Evolutionary conservation across 2,888 invertebrate species (phyloP).

Genomic region (Lagria hirta): DNA sequence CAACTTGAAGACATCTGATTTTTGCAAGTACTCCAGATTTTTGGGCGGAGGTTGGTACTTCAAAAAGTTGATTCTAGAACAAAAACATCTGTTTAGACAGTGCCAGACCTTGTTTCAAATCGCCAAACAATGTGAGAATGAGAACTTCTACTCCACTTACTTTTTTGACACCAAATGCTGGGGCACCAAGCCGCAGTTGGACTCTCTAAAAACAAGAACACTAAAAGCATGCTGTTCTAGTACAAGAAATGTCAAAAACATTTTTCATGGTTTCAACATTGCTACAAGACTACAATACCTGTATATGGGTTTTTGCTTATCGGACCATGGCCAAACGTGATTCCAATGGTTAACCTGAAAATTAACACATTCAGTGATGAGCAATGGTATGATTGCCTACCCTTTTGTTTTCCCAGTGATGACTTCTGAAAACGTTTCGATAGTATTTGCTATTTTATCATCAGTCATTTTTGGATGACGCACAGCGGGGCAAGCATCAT

Average conservation of each 20-base stretch:
- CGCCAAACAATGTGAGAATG: neutral
- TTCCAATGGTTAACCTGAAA: conserved; percentile 70
- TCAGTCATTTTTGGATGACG: conserved; percentile 69
- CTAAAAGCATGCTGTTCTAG: conserved; percentile 29
- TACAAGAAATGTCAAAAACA: conserved; percentile 14
- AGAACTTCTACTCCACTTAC: conserved; percentile 34
- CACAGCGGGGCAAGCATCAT: conserved; percentile 62
- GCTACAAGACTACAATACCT: conserved; percentile 55
- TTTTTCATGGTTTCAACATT: neutral
- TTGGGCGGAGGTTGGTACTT: conserved; percentile 83
- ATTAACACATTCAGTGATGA: conserved; percentile 32
- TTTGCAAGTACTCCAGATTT: conserved; percentile 71
- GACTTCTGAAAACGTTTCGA: conserved; percentile 83
- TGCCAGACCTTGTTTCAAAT: neutral
- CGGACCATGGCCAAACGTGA: conserved; percentile 63
- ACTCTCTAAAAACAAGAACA: conserved; percentile 56
- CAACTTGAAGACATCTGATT: conserved; percentile 79
- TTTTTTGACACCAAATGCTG: conserved; percentile 41
- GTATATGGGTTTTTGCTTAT: conserved; percentile 58
- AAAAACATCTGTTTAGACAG: neutral
- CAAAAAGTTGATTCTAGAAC: conserved; percentile 83
- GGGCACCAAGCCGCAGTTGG: conserved; percentile 58
- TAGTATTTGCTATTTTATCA: conserved; percentile 81
- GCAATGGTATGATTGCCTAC: conserved; percentile 58
- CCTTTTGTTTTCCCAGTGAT: conserved; percentile 82